Evolutionary conservation across 2,797 vertebrate genomes (phyloP), one percentile per base, ranked within the genome.

Genomic region (Brotula barbata): DNA sequence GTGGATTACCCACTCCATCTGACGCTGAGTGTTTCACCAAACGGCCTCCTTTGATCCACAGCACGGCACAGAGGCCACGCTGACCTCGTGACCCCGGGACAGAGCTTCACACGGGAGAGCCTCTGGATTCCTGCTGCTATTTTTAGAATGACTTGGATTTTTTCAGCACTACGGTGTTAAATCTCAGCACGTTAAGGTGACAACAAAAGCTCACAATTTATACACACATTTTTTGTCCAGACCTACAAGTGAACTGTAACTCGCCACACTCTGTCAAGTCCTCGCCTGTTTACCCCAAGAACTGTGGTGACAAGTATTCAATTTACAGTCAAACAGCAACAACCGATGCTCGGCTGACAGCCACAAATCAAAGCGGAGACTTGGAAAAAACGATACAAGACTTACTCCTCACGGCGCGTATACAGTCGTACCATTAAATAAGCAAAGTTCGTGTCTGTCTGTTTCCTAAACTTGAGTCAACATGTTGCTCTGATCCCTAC

Each of bases 1-100:
- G 71, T 85, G 78, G 73, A 80, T 83, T 89, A 87, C 80, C 74
- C 82, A 65, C 85, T 48, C 74, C 53, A 75, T 73, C 45, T 75
- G 68, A 80, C 80, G 51, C 74, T 75, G 71, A 84, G 73, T 83
- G 82, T 87, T 84, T 88, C 66, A 70, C 58, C 67, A 80, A 60
- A 77, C 66, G 52, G 16, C 9, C 1, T 20, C 39, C 43, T 77
- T 57, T 61, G 51, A 70, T 60, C 17, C 7, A 19, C 16, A 49
- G 60, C 40, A 13, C 46, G 51, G 25, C 59, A 17, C 14, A 37
- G 53, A 1, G 46, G 41, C 70, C 58, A 22, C 36, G 37, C 54
- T 49, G 64, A 20, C 49, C 22, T 44, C 52, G 60, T 49, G 70
- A 78, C 58, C 64, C n/a, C 34, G 62, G 48, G 40, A 46, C n/a